These are phyloP conservation scores for Mesodorylaimus sp. DNA, from an alignment of 2,888 invertebrate genomes.

Conservation along the genomic window DNA sequence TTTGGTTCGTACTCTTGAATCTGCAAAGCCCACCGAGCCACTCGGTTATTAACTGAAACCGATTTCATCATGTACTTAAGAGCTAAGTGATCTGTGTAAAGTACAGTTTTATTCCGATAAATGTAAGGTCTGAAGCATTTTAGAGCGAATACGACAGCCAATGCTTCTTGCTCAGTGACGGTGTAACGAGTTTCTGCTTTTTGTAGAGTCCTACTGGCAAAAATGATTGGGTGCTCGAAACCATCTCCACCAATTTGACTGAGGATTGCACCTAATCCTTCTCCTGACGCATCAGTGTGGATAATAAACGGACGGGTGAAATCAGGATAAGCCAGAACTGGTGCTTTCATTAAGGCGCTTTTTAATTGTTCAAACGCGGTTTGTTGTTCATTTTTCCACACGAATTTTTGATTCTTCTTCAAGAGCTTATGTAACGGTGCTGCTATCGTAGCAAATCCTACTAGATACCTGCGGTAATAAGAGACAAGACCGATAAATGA, in stretches of 20 bases:
- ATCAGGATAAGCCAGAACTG: conserved; percentile 16
- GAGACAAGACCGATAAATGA: neutral
- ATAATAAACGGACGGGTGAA: neutral
- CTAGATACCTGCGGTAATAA: conserved; percentile 1
- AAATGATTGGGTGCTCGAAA: neutral
- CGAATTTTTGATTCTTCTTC: conserved; percentile 5
- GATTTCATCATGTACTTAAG: conserved; percentile 34
- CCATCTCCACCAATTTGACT: conserved; percentile 4
- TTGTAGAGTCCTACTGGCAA: conserved; percentile 7
- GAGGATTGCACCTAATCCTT: conserved; percentile 10
- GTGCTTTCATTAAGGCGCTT: conserved; percentile 5
- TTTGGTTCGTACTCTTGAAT: conserved; percentile 29
- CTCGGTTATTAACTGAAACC: conserved; percentile 31
- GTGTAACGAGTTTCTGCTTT: conserved; percentile 28
- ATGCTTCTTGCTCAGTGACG: conserved; percentile 30
- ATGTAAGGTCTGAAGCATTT: conserved; percentile 32
- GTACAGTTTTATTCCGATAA: conserved; percentile 22
- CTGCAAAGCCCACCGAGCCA: conserved; percentile 33
- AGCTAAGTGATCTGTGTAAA: conserved; percentile 34
- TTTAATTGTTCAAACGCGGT: conserved; percentile 6
- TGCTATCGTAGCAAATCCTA: conserved; percentile 1
- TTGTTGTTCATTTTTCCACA: conserved; percentile 12
- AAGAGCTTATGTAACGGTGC: neutral
- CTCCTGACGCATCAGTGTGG: conserved; percentile 10
- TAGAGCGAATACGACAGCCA: conserved; percentile 26